These are phyloP conservation scores for Syngnathus acus DNA, from an alignment of 2,797 vertebrate genomes.

Conservation along the genomic window DNA sequence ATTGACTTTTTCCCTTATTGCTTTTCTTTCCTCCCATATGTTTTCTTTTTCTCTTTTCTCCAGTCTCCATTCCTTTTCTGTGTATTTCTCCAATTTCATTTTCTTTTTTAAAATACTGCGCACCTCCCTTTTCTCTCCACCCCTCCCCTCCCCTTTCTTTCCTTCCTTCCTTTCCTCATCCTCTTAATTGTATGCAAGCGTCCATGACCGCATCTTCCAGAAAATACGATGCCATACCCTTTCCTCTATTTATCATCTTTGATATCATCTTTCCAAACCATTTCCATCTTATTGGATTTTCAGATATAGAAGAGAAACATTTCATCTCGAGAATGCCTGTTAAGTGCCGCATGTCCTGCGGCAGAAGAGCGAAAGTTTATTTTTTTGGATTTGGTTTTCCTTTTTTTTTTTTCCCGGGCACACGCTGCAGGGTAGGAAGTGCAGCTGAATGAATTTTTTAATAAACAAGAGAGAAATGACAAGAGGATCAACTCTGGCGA, in stretches of 20 bases:
- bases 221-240: neutral
- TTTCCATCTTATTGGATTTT: neutral
- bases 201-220: neutral
- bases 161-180: neutral
- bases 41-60: neutral
- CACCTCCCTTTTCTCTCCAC: neutral
- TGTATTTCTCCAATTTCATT: neutral
- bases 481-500: conserved; percentile 5
- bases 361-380: conserved; percentile 9
- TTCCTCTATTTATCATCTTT: conserved; percentile 6
- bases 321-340: neutral
- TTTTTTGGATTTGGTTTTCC: too few relatives aligned
- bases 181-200: conserved; percentile 20
- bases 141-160: neutral
- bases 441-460: conserved; percentile 20
- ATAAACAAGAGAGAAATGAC: conserved; percentile 15
- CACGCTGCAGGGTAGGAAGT: conserved; percentile 4
- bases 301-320: neutral
- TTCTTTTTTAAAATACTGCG: neutral
- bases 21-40: neutral
- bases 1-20: neutral
- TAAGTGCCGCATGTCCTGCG: neutral
- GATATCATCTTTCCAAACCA: conserved; percentile 17
- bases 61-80: neutral
- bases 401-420: conserved; percentile 10